Base-by-base conservation (phyloP, 1,140 invertebrate genomes). In the Drosophila pseudoobscura region DNA sequence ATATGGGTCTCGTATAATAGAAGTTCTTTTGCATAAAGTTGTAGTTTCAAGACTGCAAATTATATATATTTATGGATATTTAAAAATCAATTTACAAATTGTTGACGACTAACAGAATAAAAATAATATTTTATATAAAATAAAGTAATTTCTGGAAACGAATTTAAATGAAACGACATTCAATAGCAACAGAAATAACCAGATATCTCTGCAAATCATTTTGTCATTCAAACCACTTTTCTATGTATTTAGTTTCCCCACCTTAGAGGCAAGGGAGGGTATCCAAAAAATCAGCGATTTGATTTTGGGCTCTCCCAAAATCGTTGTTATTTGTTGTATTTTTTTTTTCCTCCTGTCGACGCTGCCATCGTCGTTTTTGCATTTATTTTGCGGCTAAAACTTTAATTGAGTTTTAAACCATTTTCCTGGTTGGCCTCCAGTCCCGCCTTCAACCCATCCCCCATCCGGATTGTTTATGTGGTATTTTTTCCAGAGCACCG, bases 351-450 rank as follows among this genome's bases (percentile, higher is more conserved):
- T 70, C 57, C 71, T 77, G 68, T 87, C 62, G 80, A 71, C 80
- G 65, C 57, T 55, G 45, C 56, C 62, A 49, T 46, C 57, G 75
- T 50, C 64, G 64, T 78, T 87, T 87, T 85, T 82, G 75, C 78
- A 90, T 90, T 90, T 90, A 90, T 90, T 90, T 90, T 90, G 88
- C 88, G 88, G 88, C 88, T 84, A 90, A 90, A 90, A 90, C 88
- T 90, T 90, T 90, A 90, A 90, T 90, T 90, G 88, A 90, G 88
- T 90, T 90, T 90, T 82, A 90, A 85, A 89, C 88, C 88, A 82
- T 87, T 87, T 88, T 83, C 69, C 65, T 71, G 78, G 65, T 73
- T 71, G 49, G 73, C 56, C 59, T 47, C 65, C 43, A 59, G 47
- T 46, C 56, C 50, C 74, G 55, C 56, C 52, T 44, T 15, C 50